These are phyloP conservation scores for Cephalopholis sonnerati DNA, from an alignment of 2,113 vertebrate species.

Conservation along the genomic window DNA sequence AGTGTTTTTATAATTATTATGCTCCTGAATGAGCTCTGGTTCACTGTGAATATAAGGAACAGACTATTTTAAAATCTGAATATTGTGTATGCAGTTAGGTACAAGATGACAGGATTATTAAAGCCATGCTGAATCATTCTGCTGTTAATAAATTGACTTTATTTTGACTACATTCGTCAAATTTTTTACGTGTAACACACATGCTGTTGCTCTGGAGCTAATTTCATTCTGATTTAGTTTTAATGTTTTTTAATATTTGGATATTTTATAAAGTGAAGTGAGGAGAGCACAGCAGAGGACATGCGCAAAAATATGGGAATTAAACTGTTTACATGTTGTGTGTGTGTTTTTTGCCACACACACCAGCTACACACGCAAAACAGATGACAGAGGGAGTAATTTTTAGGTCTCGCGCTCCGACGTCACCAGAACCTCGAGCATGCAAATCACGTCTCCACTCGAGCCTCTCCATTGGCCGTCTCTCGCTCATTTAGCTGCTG, in stretches of 20 bases:
- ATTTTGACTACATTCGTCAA: not conserved
- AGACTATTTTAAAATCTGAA: not conserved
- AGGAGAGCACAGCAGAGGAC: not conserved
- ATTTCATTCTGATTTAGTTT: too few species aligned
- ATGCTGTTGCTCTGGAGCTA: too few species aligned
- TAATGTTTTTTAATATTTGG: not conserved
- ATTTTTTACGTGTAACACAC: too few species aligned
- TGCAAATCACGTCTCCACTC: slow-evolving; percentile 89
- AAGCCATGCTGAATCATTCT: not conserved
- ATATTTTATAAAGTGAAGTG: not conserved
- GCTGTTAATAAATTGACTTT: not conserved
- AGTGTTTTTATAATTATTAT: not conserved
- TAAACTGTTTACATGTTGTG: slow-evolving; percentile 36
- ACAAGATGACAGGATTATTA: not conserved
- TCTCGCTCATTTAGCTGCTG: slow-evolving; percentile 91
- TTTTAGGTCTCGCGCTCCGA: slow-evolving; percentile 84
- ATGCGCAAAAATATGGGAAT: slow-evolving; percentile 5
- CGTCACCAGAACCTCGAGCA: slow-evolving; percentile 90
- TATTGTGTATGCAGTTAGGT: not conserved
- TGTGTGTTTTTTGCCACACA: slow-evolving; percentile 25
- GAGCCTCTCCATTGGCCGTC: slow-evolving; percentile 89
- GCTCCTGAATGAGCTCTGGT: not conserved
- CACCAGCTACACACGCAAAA: slow-evolving; percentile 39
- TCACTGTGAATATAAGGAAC: too few species aligned
- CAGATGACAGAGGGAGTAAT: slow-evolving; percentile 68